Base-by-base conservation (phyloP, 2,888 invertebrate species). In the Slavum lentiscoides region DNA sequence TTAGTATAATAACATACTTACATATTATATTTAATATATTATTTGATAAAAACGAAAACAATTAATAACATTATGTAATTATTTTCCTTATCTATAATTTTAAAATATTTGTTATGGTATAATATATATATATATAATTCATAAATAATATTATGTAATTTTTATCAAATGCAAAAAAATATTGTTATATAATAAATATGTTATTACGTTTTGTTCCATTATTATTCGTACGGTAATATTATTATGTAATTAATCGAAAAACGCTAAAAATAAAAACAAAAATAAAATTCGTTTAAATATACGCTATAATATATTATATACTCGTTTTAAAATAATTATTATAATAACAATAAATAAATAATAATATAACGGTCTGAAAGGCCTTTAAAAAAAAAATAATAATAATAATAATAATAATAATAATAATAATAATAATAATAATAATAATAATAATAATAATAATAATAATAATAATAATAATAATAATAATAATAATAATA, bases 81-180 rank as follows among this genome's bases (percentile, higher is more conserved):
- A 62, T 74, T 66, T 74, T 37, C 37, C 74, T 66, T 74, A 74
- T 74, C 74, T 74, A 74, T 30, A 30, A 64, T 55, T 64, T 74
- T 74, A 66, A 66, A 74, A 66, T 74, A 74, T 55, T 30, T 55
- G 64, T 66, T 74, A 64, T 55, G 64, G 55, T 74, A 64, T 64
- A 64, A 59, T 39, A 15, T 37, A 72, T 55, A 23, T 43, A 23
- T 62, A 73, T 64, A 74, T 74, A 66, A 66, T 64, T 64, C 64
- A 74, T 74, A 55, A 19, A 55, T 55, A 6, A 55, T 55, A 70
- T 70, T 58, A 73, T 55, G 64, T 74, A 55, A 37, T 1, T 43
- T 75, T 67, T 59, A 68, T 68, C 59, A 68, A 76, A 76, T 76
- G 75, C 75, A 68, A n/a, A 76, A 68, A 67, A 74, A 75, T 59